Evolutionary conservation across 2,113 vertebrate genomes (phyloP).

Genomic region (Heteronetta atricapilla): DNA sequence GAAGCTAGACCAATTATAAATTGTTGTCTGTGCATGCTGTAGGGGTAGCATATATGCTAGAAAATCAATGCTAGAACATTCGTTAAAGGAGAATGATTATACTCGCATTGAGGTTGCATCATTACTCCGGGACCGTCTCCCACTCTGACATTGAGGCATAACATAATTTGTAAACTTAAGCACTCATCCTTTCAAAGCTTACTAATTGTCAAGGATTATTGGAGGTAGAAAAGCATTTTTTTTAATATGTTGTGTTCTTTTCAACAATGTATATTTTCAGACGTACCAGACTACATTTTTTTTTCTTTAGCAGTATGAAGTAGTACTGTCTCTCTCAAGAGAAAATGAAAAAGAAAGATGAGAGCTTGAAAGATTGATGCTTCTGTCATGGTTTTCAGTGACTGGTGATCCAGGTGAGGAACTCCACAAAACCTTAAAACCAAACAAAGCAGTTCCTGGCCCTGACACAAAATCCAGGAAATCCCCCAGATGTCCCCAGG

Average conservation of each 20-base stretch:
- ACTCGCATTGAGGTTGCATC: too few relatives aligned
- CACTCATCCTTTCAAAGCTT: too few relatives aligned
- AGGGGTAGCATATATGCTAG: too few relatives aligned
- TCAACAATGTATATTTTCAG: background rate
- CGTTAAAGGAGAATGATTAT: too few relatives aligned
- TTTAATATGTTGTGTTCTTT: background rate
- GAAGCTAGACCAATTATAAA: too few relatives aligned
- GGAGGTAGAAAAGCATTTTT: background rate
- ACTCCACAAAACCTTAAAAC: background rate
- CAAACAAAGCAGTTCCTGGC: background rate
- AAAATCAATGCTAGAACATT: too few relatives aligned
- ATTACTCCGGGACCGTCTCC: too few relatives aligned
- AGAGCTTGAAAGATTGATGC: background rate
- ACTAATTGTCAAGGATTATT: background rate
- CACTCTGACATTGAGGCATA: too few relatives aligned
- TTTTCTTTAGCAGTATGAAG: background rate
- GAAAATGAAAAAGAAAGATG: background rate
- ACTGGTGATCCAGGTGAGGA: background rate
- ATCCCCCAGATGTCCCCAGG: background rate
- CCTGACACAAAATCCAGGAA: background rate
- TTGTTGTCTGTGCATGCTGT: too few relatives aligned
- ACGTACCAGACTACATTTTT: background rate
- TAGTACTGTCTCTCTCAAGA: background rate
- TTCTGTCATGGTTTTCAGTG: background rate
- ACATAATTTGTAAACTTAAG: background rate